Base-by-base conservation (phyloP, 2,888 invertebrate genomes). In the Alcis repandata region DNA sequence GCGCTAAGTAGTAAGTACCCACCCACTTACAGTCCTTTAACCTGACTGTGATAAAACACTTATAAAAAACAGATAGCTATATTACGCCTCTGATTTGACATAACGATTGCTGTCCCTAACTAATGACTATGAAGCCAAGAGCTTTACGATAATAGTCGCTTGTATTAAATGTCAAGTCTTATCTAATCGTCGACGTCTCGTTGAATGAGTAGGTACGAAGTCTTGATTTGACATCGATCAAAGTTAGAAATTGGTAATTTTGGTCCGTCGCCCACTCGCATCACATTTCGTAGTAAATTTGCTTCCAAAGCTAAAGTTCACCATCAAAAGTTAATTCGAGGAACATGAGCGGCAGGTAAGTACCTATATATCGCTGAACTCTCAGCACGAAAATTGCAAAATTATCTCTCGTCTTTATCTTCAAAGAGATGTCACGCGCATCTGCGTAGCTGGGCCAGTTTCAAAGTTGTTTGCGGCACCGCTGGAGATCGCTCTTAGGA, bases 391-490 rank as follows among this genome's bases (percentile, higher is more conserved):
- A 91, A 91, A 92, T 90, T 90, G 89, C 88, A 86, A 90, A 93
- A 91, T 92, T 92, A 92, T 91, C 89, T 91, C 76, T 83, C 87
- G 84, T 89, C 92, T 90, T 90, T 90, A 92, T 92, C 92, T 91
- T 92, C 92, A 92, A 93, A 92, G 92, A 89, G 91, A 93, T 90
- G 92, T 92, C 92, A 90, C 87, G 84, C 81, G 84, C 92, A 92
- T 86, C 87, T 87, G 88, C 84, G 83, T 78, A 79, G 82, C 79
- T 77, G 80, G 90, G 85, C 86, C 89, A 89, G 88, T 91, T 89
- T 85, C 86, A 86, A 92, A 91, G 86, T 90, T 89, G 87, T 89
- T 90, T 85, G 87, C 84, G 86, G 84, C 84, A 78, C 85, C 80
- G 85, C 79, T 83, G 86, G 86, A 87, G 84, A 84, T 80, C 84